Conservation (phyloP, 2,113 vertebrate species). For the Meleagris gallopavo region DNA sequence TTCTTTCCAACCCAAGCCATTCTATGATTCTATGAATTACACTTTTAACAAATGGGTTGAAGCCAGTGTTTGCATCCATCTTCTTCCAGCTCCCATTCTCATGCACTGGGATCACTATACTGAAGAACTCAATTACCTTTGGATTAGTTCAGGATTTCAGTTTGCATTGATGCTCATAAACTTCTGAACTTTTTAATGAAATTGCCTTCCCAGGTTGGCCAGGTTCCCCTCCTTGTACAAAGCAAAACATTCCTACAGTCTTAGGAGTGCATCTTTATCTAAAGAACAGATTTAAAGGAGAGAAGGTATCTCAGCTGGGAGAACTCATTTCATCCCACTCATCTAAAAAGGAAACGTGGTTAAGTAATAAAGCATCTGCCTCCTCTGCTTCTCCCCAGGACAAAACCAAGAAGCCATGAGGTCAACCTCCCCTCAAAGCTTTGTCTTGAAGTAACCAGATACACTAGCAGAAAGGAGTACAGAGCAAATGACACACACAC, state of each 20-base stretch:
- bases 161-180: background rate
- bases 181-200: background rate
- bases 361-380: background rate
- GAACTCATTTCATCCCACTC: fast-evolving
- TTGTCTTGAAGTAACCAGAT: background rate
- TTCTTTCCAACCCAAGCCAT: no score
- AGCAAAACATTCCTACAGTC: background rate
- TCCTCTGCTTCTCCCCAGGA: background rate
- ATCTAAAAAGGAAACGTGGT: background rate
- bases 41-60: background rate
- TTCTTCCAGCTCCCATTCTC: background rate
- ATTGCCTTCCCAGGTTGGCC: background rate
- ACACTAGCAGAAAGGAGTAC: background rate
- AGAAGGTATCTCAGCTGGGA: background rate
- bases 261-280: background rate
- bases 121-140: background rate
- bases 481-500: background rate
- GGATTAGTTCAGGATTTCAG: background rate
- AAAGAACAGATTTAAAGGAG: background rate
- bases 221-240: fast-evolving
- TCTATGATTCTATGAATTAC: background rate
- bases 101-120: background rate
- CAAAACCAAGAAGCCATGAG: background rate
- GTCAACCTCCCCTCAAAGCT: background rate
- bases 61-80: background rate